Base-by-base conservation (phyloP, 2,888 invertebrate species). In the Aethes cnicana region DNA sequence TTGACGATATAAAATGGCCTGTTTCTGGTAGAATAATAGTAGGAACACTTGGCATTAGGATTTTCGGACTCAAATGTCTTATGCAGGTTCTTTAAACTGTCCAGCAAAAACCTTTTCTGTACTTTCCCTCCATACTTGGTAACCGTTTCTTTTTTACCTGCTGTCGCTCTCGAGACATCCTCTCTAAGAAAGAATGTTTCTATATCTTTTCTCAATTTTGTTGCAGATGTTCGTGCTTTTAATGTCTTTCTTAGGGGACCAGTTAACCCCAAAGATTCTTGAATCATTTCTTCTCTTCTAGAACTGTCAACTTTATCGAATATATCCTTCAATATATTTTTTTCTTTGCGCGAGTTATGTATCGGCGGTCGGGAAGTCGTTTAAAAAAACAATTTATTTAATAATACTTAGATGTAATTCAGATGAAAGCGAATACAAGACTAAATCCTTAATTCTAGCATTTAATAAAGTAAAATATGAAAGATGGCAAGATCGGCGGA, bases 91-190 rank as follows among this genome's bases (percentile, higher is more conserved):
- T 62, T 62, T 48, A 58, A 52, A 2, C 48, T 53, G 17, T 62
- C 59, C 6, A 60, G 39, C 2, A 62, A 16, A 30, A 46, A 60
- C 21, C 61, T 53, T 44, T 60, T 61, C 14, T 61, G 60, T 0
- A 47, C 25, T 53, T 61, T 61, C 9, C 21, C 1, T 12, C 41
- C 41, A 28, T 54, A 20, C 21, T 11, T 49, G 5, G 61, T 62
- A 6, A 42, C 7, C 3, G 57, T 57, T 41, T 64, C 61, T 48
- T 59, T 61, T 26, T 58, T 64, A 4, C 62, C 62, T 5, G 60
- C 60, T 1, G 59, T 62, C 0, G 58, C 46, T 47, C 62, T 53
- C 2, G 58, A 57, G n/a, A 39, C 9, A 30, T 64, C 61, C 7
- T 62, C 61, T 47, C 60, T 21, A n/a, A 36, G 8, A 41, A 54